Percentiles rank a stretch among this genome's conserved stretches.
phyloP scores from a whole-genome alignment of 2,797 vertebrate genomes.

The Smutsia temminckii region DNA sequence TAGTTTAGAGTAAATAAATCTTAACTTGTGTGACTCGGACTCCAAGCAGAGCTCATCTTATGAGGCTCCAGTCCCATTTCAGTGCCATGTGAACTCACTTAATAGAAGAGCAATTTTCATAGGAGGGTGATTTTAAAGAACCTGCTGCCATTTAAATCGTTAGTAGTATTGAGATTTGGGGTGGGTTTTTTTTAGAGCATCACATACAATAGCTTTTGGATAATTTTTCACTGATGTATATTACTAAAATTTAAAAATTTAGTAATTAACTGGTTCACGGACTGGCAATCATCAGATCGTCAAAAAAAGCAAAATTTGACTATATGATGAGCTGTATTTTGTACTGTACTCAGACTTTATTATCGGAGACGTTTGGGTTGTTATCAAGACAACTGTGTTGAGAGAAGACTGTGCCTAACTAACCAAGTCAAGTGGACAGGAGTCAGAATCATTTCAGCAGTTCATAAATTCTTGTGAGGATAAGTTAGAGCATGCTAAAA shows the following conservation, averaged over 20 bases:
- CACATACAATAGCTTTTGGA: not conserved
- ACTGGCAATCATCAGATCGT: not conserved
- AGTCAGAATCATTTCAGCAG: not conserved
- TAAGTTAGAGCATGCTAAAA: slow-evolving; percentile 14
- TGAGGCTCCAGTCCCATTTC: not conserved
- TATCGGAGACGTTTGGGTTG: not conserved
- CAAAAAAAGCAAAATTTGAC: not conserved
- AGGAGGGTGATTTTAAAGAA: not conserved
- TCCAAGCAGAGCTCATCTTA: not conserved
- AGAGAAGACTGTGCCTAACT: not conserved
- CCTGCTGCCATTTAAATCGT: not conserved
- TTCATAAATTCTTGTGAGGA: slow-evolving; percentile 4
- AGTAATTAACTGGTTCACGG: not conserved
- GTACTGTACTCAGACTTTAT: not conserved
- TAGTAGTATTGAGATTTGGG: not conserved
- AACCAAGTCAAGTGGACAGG: not conserved
- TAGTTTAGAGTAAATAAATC: not conserved
- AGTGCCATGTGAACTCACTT: not conserved
- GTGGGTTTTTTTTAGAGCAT: not conserved
- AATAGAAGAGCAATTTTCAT: not conserved
- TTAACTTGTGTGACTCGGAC: not conserved
- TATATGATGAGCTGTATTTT: not conserved
- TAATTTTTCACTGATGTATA: not conserved
- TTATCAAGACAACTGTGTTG: not conserved
- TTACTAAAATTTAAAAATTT: not conserved